Base-by-base conservation (phyloP, 2,113 vertebrate species). In the Hypomesus transpacificus region DNA sequence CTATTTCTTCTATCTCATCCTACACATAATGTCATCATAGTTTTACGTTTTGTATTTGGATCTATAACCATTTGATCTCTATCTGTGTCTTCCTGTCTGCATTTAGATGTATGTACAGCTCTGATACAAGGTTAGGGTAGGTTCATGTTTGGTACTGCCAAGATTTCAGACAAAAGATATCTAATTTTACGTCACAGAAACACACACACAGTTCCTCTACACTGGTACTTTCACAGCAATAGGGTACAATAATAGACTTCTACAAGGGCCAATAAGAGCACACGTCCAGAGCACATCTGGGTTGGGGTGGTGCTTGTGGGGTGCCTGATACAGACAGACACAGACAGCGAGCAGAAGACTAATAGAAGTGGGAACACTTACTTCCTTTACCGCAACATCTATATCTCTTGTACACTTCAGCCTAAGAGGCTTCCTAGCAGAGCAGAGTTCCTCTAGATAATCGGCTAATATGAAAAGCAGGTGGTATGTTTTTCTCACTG, bases 71-170 rank as follows among this genome's bases (percentile, higher is more conserved):
- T 67, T 17, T 14, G 52, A 14, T 53, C 14, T 24, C 20, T 20
- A 46, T 67, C 21, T 67, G 21, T 67, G 66, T 53, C 69, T 74
- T 79, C 70, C 65, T 64, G 31, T 69, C 26, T 59, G 57, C 56
- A 39, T 71, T 7, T 46, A 22, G 72, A 75, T 68, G 71, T 70
- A 18, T 24, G 56, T 50, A 65, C 24, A 3, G 70, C 6, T 6
- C 39, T 56, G 71, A 0, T 2, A 68, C 62, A 63, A n/a, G 64
- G 66, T 75, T 68, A 64, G 66, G 69, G 71, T 50, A 8, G 39
- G 53, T 74, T 73, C 75, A 76, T 80, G 73, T 81, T 86, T 85
- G 75, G 18, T 80, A 86, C 88, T 89, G 82, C 80, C 82, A 54
- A 59, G 8, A 7, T 58, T 21, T 11, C 20, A 8, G 4, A 56